Evolutionary conservation across 2,888 invertebrate genomes (phyloP).

Genomic region (Antitype chi): DNA sequence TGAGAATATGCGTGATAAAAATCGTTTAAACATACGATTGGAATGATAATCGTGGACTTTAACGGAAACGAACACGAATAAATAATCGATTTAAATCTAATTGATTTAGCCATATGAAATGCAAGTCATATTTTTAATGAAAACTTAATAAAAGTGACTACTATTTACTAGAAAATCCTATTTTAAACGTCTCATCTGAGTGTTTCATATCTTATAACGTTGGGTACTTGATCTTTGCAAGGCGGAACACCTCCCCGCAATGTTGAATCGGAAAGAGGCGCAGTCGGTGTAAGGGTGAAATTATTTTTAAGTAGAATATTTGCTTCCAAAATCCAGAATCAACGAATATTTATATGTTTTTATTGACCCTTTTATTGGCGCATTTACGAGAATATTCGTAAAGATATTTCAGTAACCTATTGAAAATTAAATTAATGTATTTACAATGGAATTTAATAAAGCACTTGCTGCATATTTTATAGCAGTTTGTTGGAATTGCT

Average conservation of each 20-base stretch:
- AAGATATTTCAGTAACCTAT: constrained; percentile 57
- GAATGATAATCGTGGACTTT: neutral
- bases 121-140: neutral
- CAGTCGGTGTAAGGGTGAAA: constrained; percentile 71
- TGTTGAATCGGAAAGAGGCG: constrained; percentile 59
- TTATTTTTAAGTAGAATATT: constrained; percentile 80
- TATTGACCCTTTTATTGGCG: constrained; percentile 79
- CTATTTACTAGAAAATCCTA: neutral
- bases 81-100: neutral
- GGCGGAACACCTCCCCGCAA: constrained; percentile 64
- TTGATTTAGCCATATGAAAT: neutral
- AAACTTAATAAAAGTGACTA: neutral
- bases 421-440: constrained; percentile 56
- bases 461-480: constrained; percentile 69
- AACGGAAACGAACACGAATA: neutral
- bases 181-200: constrained; percentile 42
- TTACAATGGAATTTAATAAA: constrained; percentile 63
- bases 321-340: constrained; percentile 86
- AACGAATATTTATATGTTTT: constrained; percentile 89
- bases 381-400: constrained; percentile 72
- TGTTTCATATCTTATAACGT: constrained; percentile 67
- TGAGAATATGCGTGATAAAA: constrained; percentile 29
- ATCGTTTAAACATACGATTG: constrained; percentile 11
- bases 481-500: constrained; percentile 61
- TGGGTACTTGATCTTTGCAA: constrained; percentile 59